A percentile compares a stretch with the other conserved stretches of the same genome.
Evolutionary conservation across 2,113 vertebrate genomes (phyloP).

Genomic region (Arothron firmamentum): DNA sequence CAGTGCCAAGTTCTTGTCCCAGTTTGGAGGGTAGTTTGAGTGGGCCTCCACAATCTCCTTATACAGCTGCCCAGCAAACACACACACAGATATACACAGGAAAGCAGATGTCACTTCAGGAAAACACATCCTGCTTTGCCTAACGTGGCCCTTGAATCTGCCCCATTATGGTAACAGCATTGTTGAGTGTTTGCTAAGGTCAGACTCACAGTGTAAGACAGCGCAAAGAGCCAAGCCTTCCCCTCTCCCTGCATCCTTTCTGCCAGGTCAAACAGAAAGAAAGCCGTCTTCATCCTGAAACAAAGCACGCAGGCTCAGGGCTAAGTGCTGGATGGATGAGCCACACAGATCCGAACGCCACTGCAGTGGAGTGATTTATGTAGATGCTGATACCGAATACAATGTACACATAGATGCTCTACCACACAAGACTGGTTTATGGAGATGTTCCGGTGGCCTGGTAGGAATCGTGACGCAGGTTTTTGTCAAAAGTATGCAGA

Average conservation of each 20-base stretch:
- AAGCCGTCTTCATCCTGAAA: slow-evolving; percentile 95
- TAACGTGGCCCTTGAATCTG: slow-evolving; percentile 26
- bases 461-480: slow-evolving; percentile 57
- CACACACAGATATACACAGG: slow-evolving; percentile 6
- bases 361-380: slow-evolving; percentile 63
- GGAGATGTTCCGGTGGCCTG: slow-evolving; percentile 54
- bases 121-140: not conserved
- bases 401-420: slow-evolving; percentile 51
- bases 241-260: slow-evolving; percentile 75
- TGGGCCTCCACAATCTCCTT: slow-evolving; percentile 82
- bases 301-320: slow-evolving; percentile 64
- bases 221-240: slow-evolving; percentile 80
- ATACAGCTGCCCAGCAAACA: slow-evolving; percentile 77
- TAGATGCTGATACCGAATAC: slow-evolving; percentile 49
- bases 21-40: slow-evolving; percentile 86
- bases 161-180: slow-evolving; percentile 11
- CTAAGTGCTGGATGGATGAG: slow-evolving; percentile 72
- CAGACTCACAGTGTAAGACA: slow-evolving; percentile 82
- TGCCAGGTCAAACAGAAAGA: slow-evolving; percentile 94
- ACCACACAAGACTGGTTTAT: slow-evolving; percentile 69
- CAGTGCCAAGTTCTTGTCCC: slow-evolving; percentile 97
- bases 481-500: slow-evolving; percentile 35
- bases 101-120: slow-evolving; percentile 13
- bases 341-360: slow-evolving; percentile 64
- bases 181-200: slow-evolving; percentile 27